A percentile compares a stretch with the other conserved stretches of the same genome.
Evolutionary conservation across 64 coral and sea anemone genomes (phyloP).

Genomic region (Pachyseris speciosa): DNA sequence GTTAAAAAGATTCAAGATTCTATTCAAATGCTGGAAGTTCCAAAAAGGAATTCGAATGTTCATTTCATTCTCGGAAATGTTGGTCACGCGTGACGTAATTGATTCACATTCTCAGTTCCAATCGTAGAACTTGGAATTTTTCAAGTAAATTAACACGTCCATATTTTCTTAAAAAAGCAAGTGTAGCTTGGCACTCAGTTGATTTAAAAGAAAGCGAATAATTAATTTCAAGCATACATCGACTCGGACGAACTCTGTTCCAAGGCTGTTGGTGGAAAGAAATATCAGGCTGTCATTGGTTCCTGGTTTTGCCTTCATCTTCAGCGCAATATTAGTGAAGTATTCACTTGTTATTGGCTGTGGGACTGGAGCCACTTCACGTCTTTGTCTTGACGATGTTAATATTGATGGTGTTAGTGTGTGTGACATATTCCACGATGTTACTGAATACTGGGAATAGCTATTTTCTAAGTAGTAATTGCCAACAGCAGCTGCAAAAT

Average conservation of each 20-base stretch:
- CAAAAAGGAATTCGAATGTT: too few species aligned
- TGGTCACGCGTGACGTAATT: too few species aligned
- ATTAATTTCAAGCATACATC: constrained; percentile 62
- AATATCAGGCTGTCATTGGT: constrained; percentile 70
- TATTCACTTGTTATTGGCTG: constrained; percentile 51
- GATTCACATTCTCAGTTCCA: too few species aligned
- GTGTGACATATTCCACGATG: not conserved
- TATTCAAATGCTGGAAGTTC: too few species aligned
- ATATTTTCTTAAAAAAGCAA: too few species aligned
- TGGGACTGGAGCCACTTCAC: not conserved
- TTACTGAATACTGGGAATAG: constrained; percentile 72
- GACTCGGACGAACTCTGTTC: constrained; percentile 79
- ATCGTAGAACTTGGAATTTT: too few species aligned
- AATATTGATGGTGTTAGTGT: not conserved
- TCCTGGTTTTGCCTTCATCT: constrained; percentile 46
- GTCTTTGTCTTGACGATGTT: constrained; percentile 35
- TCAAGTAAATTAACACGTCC: too few species aligned
- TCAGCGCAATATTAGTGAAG: constrained; percentile 59
- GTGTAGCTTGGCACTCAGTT: too few species aligned
- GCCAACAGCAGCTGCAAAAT: constrained; percentile 47
- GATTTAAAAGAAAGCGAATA: too few species aligned
- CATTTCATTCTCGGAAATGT: too few species aligned
- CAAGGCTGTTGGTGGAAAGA: constrained; percentile 76
- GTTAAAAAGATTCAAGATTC: too few species aligned
- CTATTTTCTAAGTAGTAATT: constrained; percentile 72